phyloP scores from a whole-genome alignment of 1,140 invertebrate genomes.

The Trichonephila clavata region DNA sequence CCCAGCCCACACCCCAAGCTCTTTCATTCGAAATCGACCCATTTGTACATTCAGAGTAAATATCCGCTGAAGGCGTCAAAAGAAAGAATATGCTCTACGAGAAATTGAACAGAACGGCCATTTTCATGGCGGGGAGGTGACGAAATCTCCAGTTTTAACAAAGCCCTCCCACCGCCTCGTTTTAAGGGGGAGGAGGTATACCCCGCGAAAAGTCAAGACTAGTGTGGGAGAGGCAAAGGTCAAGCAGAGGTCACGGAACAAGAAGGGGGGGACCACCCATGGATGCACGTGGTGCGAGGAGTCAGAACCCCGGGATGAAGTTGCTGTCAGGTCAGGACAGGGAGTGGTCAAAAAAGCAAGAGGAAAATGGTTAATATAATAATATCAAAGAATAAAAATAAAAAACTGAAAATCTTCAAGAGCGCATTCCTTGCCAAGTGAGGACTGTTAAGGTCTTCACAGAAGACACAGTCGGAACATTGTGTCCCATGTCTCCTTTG shows the following conservation, averaged over 20 bases:
- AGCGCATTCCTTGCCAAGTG: slow-evolving; percentile 50
- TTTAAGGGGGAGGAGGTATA: slow-evolving; percentile 32
- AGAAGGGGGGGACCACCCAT: slow-evolving; percentile 69
- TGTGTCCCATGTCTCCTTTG: slow-evolving; percentile 63
- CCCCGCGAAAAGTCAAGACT: slow-evolving; percentile 1
- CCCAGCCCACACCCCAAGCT: neutral
- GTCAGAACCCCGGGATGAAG: slow-evolving; percentile 32
- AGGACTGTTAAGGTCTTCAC: slow-evolving; percentile 57
- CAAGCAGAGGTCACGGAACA: slow-evolving; percentile 47
- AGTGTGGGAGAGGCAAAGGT: slow-evolving; percentile 55
- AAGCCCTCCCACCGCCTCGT: slow-evolving; percentile 51
- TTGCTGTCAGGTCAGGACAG: slow-evolving; percentile 58
- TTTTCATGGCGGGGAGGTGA: slow-evolving; percentile 40
- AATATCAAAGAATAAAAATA: slow-evolving; percentile 38
- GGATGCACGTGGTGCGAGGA: slow-evolving; percentile 62
- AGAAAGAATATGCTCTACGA: slow-evolving; percentile 41
- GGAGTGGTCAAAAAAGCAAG: slow-evolving; percentile 43
- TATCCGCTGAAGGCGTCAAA: slow-evolving; percentile 61
- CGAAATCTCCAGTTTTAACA: slow-evolving; percentile 52
- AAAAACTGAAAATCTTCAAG: slow-evolving; percentile 41
- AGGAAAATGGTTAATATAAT: slow-evolving; percentile 62
- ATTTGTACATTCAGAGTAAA: slow-evolving; percentile 58
- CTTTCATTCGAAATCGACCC: slow-evolving; percentile 53
- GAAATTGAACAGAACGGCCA: slow-evolving; percentile 21
- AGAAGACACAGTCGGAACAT: slow-evolving; percentile 64